Base-by-base conservation (phyloP, 2,888 invertebrate genomes). In the Drosophila tanythrix region DNA sequence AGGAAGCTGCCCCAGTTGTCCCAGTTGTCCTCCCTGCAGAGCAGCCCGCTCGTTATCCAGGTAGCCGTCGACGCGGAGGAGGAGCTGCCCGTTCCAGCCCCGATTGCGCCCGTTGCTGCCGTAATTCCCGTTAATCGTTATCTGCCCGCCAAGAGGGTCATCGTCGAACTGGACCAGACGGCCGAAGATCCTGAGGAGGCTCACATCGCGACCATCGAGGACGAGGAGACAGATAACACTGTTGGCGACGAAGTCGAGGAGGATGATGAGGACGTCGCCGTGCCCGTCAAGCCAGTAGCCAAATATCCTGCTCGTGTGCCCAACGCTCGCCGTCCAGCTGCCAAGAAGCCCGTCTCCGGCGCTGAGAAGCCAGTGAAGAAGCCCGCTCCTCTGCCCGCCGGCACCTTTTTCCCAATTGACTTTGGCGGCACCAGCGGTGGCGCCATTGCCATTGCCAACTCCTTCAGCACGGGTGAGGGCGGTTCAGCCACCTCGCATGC, bases 401-500 rank as follows among this genome's bases (percentile, higher is more conserved):
- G 92, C 38, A 92, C 92, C 15, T 93, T 91, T 89, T 93, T 93
- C 90, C 93, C 93, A 52, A 89, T 93, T 38, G 81, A 92, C 62
- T 93, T 93, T 53, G 93, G 93, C 40, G 92, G 92, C 57, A 92
- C 92, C 81, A 82, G 43, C 58, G 92, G 93, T 38, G 93, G 93
- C 58, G 93, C 93, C 48, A 93, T 93, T 74, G 93, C 93, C 61
- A 92, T 93, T 81, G 93, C 93, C 79, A 93, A 93, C 78, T 92
- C 93, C 36, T 93, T 92, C 82, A 93, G 93, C 84, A 93, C 93
- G 21, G 93, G 93, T 18, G 93, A 93, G 78, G 92, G 93, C 60
- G 93, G 93, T 31, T 84, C 92, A 3, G 93, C 93, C 67, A 92
- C 92, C 38, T 93, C 93, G 58, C 93, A 93, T 64, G 93, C 93